These are phyloP conservation scores for Zaprionus gabonicus DNA, from an alignment of 1,140 invertebrate species.

Conservation along the genomic window DNA sequence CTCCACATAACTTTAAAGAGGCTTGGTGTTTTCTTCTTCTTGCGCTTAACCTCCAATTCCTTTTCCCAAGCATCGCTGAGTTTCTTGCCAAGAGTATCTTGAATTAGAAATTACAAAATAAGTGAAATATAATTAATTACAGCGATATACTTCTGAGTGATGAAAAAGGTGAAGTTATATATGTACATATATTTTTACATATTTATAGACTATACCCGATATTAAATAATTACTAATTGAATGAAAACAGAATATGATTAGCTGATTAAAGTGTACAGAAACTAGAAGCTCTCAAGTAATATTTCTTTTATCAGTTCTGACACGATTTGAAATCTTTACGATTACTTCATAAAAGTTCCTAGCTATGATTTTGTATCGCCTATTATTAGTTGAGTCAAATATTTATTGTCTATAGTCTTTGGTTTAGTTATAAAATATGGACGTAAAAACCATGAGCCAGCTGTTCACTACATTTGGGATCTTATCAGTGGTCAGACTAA, in stretches of 20 bases:
- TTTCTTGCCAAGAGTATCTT: slow-evolving; percentile 71
- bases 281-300: neutral
- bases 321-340: neutral
- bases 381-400: slow-evolving; percentile 13
- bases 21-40: slow-evolving; percentile 76
- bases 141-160: neutral
- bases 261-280: neutral
- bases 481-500: slow-evolving; percentile 35
- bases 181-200: neutral
- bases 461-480: slow-evolving; percentile 35
- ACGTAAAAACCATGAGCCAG: slow-evolving; percentile 41
- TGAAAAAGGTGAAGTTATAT: neutral
- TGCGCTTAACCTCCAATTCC: slow-evolving; percentile 70
- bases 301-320: neutral
- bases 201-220: neutral
- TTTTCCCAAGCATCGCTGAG: slow-evolving; percentile 75
- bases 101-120: neutral
- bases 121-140: neutral
- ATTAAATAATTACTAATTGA: neutral
- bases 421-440: slow-evolving; percentile 56
- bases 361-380: slow-evolving; percentile 22
- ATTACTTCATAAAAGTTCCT: slow-evolving; percentile 7
- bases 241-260: neutral
- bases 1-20: slow-evolving; percentile 66
- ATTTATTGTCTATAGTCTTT: slow-evolving; percentile 31